Evolutionary conservation across 2,797 vertebrate genomes (phyloP).

Genomic region (Myripristis jacobus): DNA sequence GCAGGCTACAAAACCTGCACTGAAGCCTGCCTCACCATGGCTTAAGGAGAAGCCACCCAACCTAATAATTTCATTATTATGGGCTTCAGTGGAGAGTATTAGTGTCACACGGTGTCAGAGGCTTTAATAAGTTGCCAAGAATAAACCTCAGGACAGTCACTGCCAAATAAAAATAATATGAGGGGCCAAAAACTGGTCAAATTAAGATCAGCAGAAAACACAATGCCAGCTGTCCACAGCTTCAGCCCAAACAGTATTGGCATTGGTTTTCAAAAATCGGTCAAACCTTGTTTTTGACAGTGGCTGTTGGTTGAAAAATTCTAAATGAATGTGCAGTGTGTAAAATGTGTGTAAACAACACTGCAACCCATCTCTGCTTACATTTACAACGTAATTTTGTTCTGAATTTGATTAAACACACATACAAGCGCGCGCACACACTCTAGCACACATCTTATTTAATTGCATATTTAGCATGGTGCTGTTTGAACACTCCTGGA

Average conservation of each 20-base stretch:
- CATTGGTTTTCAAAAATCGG: no score
- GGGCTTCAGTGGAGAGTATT: not conserved
- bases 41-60: constrained; percentile 16
- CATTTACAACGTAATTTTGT: not conserved
- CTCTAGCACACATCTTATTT: no score
- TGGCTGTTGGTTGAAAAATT: not conserved
- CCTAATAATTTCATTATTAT: constrained; percentile 25
- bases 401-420: not conserved
- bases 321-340: not conserved
- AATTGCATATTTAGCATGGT: no score
- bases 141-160: no score
- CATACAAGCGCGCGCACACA: no score
- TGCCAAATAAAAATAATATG: no score
- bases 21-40: constrained; percentile 15
- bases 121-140: no score
- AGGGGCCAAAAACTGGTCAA: not conserved
- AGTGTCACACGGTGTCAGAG: not conserved
- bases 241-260: no score
- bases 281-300: no score
- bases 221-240: no score
- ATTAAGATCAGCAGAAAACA: not conserved
- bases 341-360: not conserved
- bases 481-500: no score
- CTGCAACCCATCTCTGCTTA: not conserved
- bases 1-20: not conserved